Evolutionary conservation across 1,140 invertebrate genomes (phyloP).

Genomic region (Hycleus cichorii): DNA sequence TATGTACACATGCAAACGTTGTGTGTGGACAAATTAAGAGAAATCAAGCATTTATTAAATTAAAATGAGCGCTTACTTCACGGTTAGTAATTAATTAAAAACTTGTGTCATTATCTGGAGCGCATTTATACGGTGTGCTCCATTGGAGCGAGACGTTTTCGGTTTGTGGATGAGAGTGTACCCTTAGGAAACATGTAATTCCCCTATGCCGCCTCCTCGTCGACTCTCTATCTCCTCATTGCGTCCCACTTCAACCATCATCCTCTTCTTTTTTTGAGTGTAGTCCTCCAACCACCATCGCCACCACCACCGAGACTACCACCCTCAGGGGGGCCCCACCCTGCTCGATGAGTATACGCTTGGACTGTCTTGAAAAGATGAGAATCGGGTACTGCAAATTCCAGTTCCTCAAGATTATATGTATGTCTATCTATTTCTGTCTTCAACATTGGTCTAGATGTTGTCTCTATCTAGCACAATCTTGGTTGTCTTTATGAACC

Average conservation of each 20-base stretch:
- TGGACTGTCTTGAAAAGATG: constrained; percentile 38
- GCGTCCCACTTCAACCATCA: neutral
- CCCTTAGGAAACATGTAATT: constrained; percentile 37
- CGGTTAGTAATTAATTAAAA: constrained; percentile 34
- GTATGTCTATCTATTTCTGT: constrained; percentile 19
- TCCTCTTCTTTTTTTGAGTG: too few species aligned
- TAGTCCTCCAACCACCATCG: too few species aligned
- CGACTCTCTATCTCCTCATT: neutral
- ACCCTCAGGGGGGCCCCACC: too few species aligned
- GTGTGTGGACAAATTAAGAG: constrained; percentile 15
- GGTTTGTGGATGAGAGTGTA: constrained; percentile 30
- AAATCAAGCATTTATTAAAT: constrained; percentile 29
- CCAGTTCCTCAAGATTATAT: constrained; percentile 35
- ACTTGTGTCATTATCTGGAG: constrained; percentile 32
- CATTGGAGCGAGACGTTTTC: constrained; percentile 28
- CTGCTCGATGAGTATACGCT: constrained; percentile 31
- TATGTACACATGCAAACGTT: neutral
- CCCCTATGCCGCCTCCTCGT: constrained; percentile 12
- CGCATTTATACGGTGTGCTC: constrained; percentile 27
- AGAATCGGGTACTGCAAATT: constrained; percentile 36
- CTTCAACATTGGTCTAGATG: constrained; percentile 9
- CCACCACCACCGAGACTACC: too few species aligned
- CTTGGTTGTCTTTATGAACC: constrained; percentile 23
- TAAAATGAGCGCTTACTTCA: constrained; percentile 26
- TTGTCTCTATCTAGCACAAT: constrained; percentile 12